These are phyloP conservation scores for Leptinotarsa haldemani DNA, from an alignment of 2,888 invertebrate species.

Conservation along the genomic window DNA sequence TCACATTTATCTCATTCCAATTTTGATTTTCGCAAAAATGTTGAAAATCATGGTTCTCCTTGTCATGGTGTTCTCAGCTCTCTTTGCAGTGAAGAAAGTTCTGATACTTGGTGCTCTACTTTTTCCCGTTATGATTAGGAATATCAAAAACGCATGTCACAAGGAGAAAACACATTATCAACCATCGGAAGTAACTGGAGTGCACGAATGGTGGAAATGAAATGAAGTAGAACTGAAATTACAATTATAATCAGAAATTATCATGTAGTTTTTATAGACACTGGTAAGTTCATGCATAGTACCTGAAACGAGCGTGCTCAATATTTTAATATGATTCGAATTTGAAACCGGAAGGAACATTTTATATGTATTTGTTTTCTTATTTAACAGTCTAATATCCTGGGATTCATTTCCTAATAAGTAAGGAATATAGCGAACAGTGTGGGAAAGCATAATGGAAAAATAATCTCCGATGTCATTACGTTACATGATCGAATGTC, in stretches of 20 bases:
- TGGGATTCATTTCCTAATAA: too few relatives aligned
- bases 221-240: neutral
- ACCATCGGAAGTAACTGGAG: neutral
- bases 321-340: neutral
- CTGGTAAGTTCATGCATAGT: neutral
- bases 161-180: conserved; percentile 6
- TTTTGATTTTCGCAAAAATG: conserved; percentile 69
- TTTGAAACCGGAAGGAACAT: too few relatives aligned
- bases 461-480: too few relatives aligned
- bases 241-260: neutral
- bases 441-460: too few relatives aligned
- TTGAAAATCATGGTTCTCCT: conserved; percentile 72
- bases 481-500: too few relatives aligned
- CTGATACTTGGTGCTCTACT: conserved; percentile 72
- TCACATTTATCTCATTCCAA: conserved; percentile 63
- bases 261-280: too few relatives aligned
- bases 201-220: conserved; percentile 18
- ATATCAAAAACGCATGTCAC: conserved; percentile 49
- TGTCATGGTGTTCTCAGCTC: conserved; percentile 72
- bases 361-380: too few relatives aligned
- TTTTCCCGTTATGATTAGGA: conserved; percentile 64
- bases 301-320: neutral
- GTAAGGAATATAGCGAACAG: too few relatives aligned
- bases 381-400: too few relatives aligned
- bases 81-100: conserved; percentile 76